phyloP scores from a whole-genome alignment of 2,113 vertebrate species.

The Marmota flaviventris region DNA sequence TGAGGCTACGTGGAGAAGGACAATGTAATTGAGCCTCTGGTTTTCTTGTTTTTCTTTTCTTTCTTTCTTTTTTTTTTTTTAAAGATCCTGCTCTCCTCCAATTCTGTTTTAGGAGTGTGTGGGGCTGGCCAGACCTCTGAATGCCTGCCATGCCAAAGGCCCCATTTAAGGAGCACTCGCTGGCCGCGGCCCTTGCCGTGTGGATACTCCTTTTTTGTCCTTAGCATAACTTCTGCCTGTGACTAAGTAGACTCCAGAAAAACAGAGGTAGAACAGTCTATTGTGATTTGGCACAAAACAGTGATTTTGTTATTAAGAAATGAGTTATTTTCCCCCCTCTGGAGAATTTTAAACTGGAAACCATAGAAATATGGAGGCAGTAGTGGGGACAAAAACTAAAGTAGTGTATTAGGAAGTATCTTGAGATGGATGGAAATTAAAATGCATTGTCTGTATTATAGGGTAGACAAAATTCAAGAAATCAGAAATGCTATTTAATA shows the following conservation, averaged over 20 bases:
- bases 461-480: neutral
- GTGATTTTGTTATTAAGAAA: neutral
- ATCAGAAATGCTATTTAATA: neutral
- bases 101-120: neutral
- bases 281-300: neutral
- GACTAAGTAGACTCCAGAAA: neutral
- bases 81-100: neutral
- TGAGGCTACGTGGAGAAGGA: neutral
- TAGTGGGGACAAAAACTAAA: neutral
- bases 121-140: neutral
- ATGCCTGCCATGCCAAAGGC: neutral
- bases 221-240: neutral
- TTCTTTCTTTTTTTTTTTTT: neutral
- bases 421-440: neutral
- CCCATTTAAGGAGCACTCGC: neutral
- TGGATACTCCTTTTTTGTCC: neutral
- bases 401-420: neutral
- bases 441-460: neutral
- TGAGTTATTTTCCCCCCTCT: neutral
- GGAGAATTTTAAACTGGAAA: conserved; percentile 18
- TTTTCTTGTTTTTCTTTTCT: neutral
- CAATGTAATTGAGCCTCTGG: neutral
- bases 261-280: neutral
- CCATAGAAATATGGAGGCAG: neutral
- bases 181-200: neutral